Base-by-base conservation (phyloP, 2,797 vertebrate species). In the Etheostoma nigrum region DNA sequence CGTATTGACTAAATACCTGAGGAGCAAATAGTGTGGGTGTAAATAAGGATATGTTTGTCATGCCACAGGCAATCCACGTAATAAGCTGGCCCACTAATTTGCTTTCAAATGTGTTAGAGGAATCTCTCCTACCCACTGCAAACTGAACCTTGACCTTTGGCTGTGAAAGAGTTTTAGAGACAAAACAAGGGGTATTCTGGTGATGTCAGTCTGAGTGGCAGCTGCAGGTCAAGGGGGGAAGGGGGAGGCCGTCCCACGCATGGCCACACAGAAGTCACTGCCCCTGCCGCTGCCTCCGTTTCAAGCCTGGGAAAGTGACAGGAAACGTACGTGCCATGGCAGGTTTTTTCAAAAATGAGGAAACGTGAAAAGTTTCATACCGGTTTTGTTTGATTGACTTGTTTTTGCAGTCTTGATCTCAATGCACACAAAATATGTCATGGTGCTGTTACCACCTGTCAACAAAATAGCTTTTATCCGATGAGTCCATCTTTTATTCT, bases 81-180 rank as follows among this genome's bases (percentile, higher is more conserved):
- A 49, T 66, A 74, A 71, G 64, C 11, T 69, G 25, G 48, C 36
- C 67, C 21, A 14, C 81, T 80, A 81, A 91, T 93, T 87, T 84
- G 67, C 76, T 77, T 79, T 78, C 72, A 33, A 88, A 58, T 82
- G 83, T 57, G 83, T 23, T 18, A 1, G 70, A 82, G 55, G 85
- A 86, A 64, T 86, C 78, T 78, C 81, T 85, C 82, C 81, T 77
- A 61, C 83, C 82, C 67, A 15, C 85, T 51, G 14, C 78, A 76
- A 27, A 44, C 21, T 89, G 90, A 92, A 86, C 93, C 82, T 85
- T 91, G 89, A 93, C 91, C 93, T 90, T 67, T 89, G 65, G 63
- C 61, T 59, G 23, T 45, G 73, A 73, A 67, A 74, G 75, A 54
- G 62, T 72, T 75, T 69, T 4, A 4, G 52, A 83, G 82, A 91